Evolutionary conservation across 2,113 vertebrate species (phyloP).

Genomic region (Nanorana parkeri): DNA sequence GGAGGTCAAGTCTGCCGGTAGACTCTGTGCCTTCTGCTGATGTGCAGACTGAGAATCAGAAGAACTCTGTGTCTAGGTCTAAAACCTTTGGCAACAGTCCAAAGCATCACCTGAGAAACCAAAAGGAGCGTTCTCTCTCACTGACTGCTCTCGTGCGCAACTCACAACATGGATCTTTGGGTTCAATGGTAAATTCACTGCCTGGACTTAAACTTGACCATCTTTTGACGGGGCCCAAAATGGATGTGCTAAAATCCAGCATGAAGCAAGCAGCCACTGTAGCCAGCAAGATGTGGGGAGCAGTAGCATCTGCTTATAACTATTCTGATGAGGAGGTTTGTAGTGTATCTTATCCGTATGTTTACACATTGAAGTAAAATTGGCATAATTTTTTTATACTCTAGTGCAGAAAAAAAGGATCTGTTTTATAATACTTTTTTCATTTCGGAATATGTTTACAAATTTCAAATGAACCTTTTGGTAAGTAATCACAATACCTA

Average conservation of each 20-base stretch:
- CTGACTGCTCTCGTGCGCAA: slow-evolving; percentile 85
- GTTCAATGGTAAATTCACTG: slow-evolving; percentile 90
- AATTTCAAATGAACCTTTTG: too few relatives aligned
- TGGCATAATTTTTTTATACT: too few relatives aligned
- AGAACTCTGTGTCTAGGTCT: slow-evolving; percentile 81
- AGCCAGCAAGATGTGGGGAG: slow-evolving; percentile 95
- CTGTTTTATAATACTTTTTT: too few relatives aligned
- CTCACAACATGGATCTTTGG: slow-evolving; percentile 85
- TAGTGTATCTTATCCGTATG: neutral
- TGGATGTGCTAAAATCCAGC: slow-evolving; percentile 87
- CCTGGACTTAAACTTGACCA: slow-evolving; percentile 91
- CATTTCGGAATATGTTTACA: too few relatives aligned
- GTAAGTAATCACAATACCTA: too few relatives aligned
- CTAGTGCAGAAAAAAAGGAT: too few relatives aligned
- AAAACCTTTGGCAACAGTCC: slow-evolving; percentile 85
- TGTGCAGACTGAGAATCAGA: slow-evolving; percentile 65
- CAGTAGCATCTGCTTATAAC: slow-evolving; percentile 85
- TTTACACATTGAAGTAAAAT: too few relatives aligned
- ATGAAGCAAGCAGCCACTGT: slow-evolving; percentile 91
- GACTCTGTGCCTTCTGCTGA: slow-evolving; percentile 67
- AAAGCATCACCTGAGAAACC: slow-evolving; percentile 67
- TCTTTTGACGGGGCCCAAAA: slow-evolving; percentile 92
- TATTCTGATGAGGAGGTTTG: slow-evolving; percentile 93
- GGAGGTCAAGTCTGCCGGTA: slow-evolving; percentile 88
- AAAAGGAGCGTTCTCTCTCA: slow-evolving; percentile 78